These are phyloP conservation scores for Alloplasta piceator DNA, from an alignment of 2,888 invertebrate species.

Conservation along the genomic window DNA sequence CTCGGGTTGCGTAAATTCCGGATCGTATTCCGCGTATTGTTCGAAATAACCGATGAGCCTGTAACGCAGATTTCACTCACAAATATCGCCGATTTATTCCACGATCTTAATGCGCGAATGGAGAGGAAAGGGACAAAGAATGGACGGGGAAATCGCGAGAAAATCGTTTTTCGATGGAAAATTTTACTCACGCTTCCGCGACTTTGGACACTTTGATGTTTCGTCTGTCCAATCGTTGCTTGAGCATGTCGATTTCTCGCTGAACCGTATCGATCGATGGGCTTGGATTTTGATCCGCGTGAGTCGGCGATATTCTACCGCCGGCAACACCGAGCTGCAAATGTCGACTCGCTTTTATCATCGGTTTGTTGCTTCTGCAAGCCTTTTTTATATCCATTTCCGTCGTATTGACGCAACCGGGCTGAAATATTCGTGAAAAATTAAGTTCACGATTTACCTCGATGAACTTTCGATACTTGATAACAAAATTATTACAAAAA, in stretches of 20 bases:
- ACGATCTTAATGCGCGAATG: slow-evolving; percentile 45
- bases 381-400: slow-evolving; percentile 99
- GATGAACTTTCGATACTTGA: no score
- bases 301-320: slow-evolving; percentile 85
- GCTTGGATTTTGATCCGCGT: slow-evolving; percentile 84
- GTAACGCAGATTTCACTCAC: slow-evolving; percentile 53
- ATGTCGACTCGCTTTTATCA: slow-evolving; percentile 81
- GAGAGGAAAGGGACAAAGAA: slow-evolving; percentile 33
- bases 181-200: slow-evolving; percentile 92
- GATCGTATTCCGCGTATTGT: slow-evolving; percentile 98
- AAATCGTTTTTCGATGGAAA: slow-evolving; percentile 12
- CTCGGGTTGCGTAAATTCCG: slow-evolving; percentile 96
- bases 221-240: slow-evolving; percentile 92
- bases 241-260: slow-evolving; percentile 90
- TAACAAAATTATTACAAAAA: no score
- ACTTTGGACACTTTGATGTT: slow-evolving; percentile 97
- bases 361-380: slow-evolving; percentile 86
- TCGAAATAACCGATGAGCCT: slow-evolving; percentile 96
- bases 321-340: slow-evolving; percentile 84
- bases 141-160: slow-evolving; percentile 9
- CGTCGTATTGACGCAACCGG: slow-evolving; percentile 99
- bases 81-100: slow-evolving; percentile 48
- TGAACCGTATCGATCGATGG: slow-evolving; percentile 86
- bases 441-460: background rate
- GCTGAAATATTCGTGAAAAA: slow-evolving; percentile 85